Evolutionary conservation across 2,113 vertebrate species (phyloP).

Genomic region (Trinectes maculatus): DNA sequence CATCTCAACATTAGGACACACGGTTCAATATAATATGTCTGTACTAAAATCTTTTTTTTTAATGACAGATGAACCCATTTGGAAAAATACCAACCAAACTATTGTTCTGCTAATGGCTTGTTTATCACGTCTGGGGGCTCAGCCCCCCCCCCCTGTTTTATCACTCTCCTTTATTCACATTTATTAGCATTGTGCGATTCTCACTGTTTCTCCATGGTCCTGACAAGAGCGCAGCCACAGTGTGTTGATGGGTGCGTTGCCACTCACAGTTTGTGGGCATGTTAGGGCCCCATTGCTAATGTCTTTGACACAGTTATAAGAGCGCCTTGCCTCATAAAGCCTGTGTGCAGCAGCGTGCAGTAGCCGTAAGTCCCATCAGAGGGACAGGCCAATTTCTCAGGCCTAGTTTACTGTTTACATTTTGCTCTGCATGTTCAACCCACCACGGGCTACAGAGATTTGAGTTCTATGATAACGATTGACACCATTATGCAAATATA

Average conservation of each 20-base stretch:
- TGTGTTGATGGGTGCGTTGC: constrained; percentile 23
- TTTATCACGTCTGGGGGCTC: constrained; percentile 32
- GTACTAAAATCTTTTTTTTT: constrained; percentile 2
- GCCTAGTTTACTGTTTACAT: constrained; percentile 23
- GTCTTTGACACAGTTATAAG: constrained; percentile 15
- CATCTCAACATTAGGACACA: no score
- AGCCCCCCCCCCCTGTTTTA: constrained; percentile 23
- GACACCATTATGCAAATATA: neutral
- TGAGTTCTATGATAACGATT: constrained; percentile 29
- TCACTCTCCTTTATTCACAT: constrained; percentile 11
- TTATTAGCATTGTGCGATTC: neutral
- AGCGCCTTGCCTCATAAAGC: constrained; percentile 36
- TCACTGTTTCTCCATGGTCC: constrained; percentile 8
- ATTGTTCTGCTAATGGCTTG: constrained; percentile 25
- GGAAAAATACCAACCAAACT: constrained; percentile 11
- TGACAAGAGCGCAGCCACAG: constrained; percentile 10
- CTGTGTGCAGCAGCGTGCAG: constrained; percentile 23
- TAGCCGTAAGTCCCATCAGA: constrained; percentile 16
- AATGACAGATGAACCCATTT: neutral
- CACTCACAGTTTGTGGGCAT: constrained; percentile 33
- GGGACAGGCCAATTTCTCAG: constrained; percentile 48
- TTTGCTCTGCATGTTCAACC: constrained; percentile 7
- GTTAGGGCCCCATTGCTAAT: constrained; percentile 40
- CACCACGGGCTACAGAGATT: constrained; percentile 10
- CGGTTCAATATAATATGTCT: no score